A percentile compares a stretch with the other conserved stretches of the same genome.
phyloP scores from a whole-genome alignment of 2,113 vertebrate species.

The Galemys pyrenaicus region DNA sequence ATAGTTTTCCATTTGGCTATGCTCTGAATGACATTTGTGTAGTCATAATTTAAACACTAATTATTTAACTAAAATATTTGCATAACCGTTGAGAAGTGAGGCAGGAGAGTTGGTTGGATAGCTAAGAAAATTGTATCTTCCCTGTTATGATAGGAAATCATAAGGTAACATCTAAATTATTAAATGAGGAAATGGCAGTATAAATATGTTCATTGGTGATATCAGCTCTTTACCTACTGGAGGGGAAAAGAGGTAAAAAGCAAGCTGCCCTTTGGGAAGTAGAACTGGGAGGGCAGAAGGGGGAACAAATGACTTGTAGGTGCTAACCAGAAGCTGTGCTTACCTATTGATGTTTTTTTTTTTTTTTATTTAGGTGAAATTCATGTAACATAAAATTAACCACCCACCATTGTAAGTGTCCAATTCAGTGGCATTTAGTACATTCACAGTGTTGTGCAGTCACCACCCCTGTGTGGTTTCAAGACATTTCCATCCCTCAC shows the following conservation, averaged over 20 bases:
- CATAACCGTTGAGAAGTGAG: neutral
- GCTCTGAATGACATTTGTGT: neutral
- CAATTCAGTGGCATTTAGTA: neutral
- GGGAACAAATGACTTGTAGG: rapidly evolving
- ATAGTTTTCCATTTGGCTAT: neutral
- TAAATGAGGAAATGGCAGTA: neutral
- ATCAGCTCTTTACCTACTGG: neutral
- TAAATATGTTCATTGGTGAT: neutral
- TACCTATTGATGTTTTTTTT: neutral
- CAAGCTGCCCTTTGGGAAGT: neutral
- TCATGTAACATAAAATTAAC: neutral
- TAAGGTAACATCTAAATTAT: neutral
- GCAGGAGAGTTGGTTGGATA: neutral
- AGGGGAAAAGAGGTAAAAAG: neutral
- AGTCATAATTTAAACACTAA: neutral
- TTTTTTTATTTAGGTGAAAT: neutral
- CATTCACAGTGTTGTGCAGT: neutral
- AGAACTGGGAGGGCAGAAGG: neutral
- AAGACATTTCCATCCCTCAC: neutral
- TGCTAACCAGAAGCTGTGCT: neutral
- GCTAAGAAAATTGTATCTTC: neutral
- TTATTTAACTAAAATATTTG: neutral
- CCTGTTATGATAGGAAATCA: neutral
- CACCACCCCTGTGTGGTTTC: neutral
- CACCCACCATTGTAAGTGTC: neutral